Base-by-base conservation (phyloP, 2,888 invertebrate species). In the Achlya flavicornis region DNA sequence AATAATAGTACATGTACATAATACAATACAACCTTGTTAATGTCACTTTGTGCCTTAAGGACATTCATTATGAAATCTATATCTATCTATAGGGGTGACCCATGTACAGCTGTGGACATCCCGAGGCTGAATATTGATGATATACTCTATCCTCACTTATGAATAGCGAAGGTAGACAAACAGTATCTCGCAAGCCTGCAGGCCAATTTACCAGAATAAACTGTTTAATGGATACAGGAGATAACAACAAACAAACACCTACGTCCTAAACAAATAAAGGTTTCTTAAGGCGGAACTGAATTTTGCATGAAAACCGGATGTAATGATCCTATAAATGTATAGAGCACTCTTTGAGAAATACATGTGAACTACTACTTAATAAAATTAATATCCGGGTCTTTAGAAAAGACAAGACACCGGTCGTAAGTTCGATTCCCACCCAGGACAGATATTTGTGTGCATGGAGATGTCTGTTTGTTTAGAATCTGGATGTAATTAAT, bases 161-260 rank as follows among this genome's bases (percentile, higher is more conserved):
- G 53, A 53, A 53, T 53, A 53, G 19, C 19, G 10, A 53, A 53
- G 16, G 41, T 43, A 60, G 41, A 60, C 26, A 60, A 60, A 60
- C 60, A 60, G 41, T 58, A 60, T 53, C 53, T 19, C 59, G 11
- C 41, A 26, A 26, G 41, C 60, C 60, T 41, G n/a, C 41, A 41
- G 26, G 41, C 60, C 43, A 38, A 59, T 59, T 60, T 60, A 60
- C 41, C 41, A 41, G 60, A 43, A 41, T 60, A 60, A 60, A 41
- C 60, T 41, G 41, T 41, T 41, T 60, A 60, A 43, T 41, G 60
- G 60, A 60, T 60, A 60, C 60, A 41, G 12, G 26, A 60, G 60
- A 60, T 60, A 60, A 60, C 60, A 41, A 59, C 41, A 19, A 59
- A 59, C 38, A 38, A 60, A 38, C 60, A 60, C 41, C 35, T 60